Evolutionary conservation across 2,888 invertebrate species (phyloP), one percentile per base, ranked within the genome.

Genomic region (Nomada ruficornis): DNA sequence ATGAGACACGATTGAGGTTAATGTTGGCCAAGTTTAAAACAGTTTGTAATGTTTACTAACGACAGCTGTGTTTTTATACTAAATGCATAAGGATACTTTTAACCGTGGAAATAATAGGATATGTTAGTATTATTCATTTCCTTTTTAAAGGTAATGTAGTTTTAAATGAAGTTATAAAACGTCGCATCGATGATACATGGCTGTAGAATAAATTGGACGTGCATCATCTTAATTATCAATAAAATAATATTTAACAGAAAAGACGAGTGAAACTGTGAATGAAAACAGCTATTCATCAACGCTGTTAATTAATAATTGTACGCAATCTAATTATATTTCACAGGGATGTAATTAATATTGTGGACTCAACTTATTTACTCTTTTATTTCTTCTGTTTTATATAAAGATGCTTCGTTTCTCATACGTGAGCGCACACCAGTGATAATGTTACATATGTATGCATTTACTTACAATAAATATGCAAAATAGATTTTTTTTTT

Each of bases 1-100:
- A 75, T 77, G 60, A 23, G 44, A 50, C 18, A 7, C 18, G 5
- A 47, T 47, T 18, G 9, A 36, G 36, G 36, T 10, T 64, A 64
- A 26, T 50, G 0, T 13, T 18, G 13, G 13, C 26, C 18, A 47
- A 47, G 4, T 50, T 52, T 65, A n/a, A 5, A 64, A 47, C 18
- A 20, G 11, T 11, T 47, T 2, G 13, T 13, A 2, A 50, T 13
- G 50, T 65, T 52, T 65, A 1, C 18, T 7, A n/a, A 52, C 29
- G 13, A n/a, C n/a, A 29, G 13, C 29, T 7, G 13, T 50, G n/a
- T 50, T 65, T 18, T 52, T 50, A 50, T 65, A 29, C 20, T 50
- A n/a, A n/a, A 52, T 3, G 3, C n/a, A n/a, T 50, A 0, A n/a
- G 26, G 26, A 50, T 18, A 26, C n/a, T 7, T 65, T 52, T 65